These are phyloP conservation scores for Fregata magnificens DNA, from an alignment of 2,113 vertebrate species.

Conservation along the genomic window DNA sequence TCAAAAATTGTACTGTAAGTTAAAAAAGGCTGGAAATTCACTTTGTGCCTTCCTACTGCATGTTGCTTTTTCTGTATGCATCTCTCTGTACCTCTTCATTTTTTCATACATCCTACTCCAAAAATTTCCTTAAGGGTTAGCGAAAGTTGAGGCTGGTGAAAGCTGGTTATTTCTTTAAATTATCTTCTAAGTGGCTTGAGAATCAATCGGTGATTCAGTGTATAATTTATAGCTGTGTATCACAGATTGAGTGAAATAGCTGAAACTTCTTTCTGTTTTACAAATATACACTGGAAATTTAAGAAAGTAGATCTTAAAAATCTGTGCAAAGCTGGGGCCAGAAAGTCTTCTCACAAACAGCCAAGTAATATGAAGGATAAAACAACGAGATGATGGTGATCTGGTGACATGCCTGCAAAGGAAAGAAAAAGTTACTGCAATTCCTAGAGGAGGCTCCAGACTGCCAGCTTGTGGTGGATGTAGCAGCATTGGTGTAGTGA, in stretches of 20 bases:
- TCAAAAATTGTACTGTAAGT: neutral
- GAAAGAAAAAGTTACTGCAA: neutral
- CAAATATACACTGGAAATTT: fast-evolving
- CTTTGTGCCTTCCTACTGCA: neutral
- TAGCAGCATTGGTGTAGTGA: neutral
- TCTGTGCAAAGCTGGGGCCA: neutral
- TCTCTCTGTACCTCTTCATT: neutral
- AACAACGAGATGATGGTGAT: neutral
- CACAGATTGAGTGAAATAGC: neutral
- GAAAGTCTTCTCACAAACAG: neutral
- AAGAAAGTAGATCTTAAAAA: neutral
- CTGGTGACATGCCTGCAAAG: neutral
- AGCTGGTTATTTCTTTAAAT: neutral
- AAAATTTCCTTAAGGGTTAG: neutral
- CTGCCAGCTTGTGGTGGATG: constrained; percentile 29
- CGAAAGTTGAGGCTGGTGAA: neutral
- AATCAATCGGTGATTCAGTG: neutral
- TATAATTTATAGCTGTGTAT: neutral
- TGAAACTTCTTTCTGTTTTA: neutral
- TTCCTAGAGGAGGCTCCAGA: neutral
- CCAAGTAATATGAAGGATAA: neutral
- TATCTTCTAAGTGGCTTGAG: neutral
- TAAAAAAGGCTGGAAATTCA: neutral
- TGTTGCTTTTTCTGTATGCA: neutral
- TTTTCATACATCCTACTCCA: neutral